Evolutionary conservation across 2,888 invertebrate genomes (phyloP), one percentile per base, ranked within the genome.

Genomic region (Mythimna vitellina): DNA sequence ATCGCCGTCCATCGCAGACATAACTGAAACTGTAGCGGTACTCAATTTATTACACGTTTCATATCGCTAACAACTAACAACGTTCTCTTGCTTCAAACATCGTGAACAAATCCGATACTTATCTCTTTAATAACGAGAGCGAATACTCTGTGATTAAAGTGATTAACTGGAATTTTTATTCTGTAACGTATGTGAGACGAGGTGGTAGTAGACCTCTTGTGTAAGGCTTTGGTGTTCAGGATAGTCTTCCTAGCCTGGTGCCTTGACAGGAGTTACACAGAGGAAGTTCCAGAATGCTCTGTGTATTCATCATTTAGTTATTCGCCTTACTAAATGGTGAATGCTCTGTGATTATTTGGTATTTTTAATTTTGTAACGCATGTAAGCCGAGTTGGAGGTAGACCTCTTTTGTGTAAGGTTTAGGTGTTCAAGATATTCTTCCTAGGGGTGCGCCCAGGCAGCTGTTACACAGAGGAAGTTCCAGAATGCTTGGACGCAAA

Each of bases 41-140:
- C 78, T 60, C 76, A 57, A 81, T 83, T 83, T 81, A 78, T 81
- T 73, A 69, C 83, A 72, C 70, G 72, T 83, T 69, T 78, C 68
- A 73, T 76, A 80, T 82, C 65, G 74, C 80, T 83, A 83, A 78
- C 83, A 78, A 78, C 76, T 83, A 83, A 78, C 83, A 76, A 78
- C 74, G 78, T 74, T 70, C 79, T 73, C 74, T 78, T 65, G 77
- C 72, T 67, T 76, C 62, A 73, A 78, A 85, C 80, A 78, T 81
- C 76, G 83, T 76, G 74, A 78, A 80, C 77, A 79, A 46, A 78
- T 76, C 68, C 78, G 85, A 85, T 85, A 78, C 70, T 81, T 80
- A 85, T 85, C 85, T 85, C 35, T 83, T 38, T 85, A 83, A 85
- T 83, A 83, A 84, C 73, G 70, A 84, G 76, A 75, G 62, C 79